Evolutionary conservation across 2,113 vertebrate species (phyloP).

Genomic region (Festucalex cinctus): DNA sequence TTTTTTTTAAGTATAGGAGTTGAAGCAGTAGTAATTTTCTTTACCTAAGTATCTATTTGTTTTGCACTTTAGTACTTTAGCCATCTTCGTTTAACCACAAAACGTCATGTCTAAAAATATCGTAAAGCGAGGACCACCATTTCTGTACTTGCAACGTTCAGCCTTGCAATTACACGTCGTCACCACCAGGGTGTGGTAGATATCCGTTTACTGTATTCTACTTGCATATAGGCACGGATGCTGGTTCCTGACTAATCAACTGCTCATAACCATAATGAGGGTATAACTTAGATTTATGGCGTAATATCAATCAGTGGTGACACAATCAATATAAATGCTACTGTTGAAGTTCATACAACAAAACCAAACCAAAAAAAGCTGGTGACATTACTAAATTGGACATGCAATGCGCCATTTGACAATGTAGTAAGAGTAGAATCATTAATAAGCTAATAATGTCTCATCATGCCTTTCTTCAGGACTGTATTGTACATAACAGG

Average conservation of each 20-base stretch:
- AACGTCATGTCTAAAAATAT: no score
- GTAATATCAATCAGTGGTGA: not conserved
- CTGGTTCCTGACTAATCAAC: not conserved
- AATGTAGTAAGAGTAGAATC: conserved; percentile 9
- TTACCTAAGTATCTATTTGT: no score
- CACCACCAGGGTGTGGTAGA: conserved; percentile 51
- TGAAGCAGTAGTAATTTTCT: no score
- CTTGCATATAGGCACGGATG: not conserved
- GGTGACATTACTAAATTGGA: not conserved
- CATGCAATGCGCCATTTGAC: not conserved
- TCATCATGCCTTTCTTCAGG: conserved; percentile 29
- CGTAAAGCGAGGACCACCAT: no score
- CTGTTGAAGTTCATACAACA: not conserved
- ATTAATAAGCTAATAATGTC: conserved; percentile 44
- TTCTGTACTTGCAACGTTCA: not conserved
- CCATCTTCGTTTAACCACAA: no score
- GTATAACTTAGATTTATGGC: not conserved
- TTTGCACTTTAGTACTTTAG: no score
- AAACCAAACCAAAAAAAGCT: not conserved
- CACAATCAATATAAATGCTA: conserved; percentile 22
- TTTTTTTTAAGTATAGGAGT: no score
- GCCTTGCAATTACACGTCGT: conserved; percentile 15
- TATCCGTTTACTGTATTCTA: not conserved
- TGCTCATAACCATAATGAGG: not conserved
- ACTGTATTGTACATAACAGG: conserved; percentile 27